Conservation (phyloP, 2,113 vertebrate species). For the Azemiops feae region DNA sequence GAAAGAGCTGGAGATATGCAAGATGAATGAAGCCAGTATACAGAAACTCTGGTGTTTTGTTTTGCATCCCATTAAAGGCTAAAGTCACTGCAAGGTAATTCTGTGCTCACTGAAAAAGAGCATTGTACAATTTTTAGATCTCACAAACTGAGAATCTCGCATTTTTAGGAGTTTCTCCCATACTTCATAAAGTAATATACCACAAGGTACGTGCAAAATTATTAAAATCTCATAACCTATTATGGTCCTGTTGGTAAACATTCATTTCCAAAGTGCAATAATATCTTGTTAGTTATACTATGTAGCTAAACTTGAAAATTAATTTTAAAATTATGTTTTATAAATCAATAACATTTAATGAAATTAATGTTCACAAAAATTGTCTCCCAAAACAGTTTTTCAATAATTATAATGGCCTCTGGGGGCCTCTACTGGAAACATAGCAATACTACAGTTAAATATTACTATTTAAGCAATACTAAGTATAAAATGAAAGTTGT, state of each 20-base stretch:
- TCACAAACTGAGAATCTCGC: neutral
- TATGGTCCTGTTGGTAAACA: neutral
- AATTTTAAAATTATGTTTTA: neutral
- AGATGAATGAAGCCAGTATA: neutral
- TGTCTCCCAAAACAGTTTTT: neutral
- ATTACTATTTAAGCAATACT: neutral
- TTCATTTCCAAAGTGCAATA: neutral
- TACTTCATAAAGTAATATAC: neutral
- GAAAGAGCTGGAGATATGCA: neutral
- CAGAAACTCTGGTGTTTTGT: neutral
- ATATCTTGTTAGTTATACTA: neutral
- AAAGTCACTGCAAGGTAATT: neutral
- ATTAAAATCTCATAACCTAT: neutral
- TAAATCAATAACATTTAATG: neutral
- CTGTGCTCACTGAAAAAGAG: neutral
- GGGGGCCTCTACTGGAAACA: slow-evolving; percentile 90
- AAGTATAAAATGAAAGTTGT: neutral
- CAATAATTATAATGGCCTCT: slow-evolving; percentile 80
- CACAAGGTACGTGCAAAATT: neutral
- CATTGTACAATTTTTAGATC: neutral
- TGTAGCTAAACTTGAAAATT: neutral
- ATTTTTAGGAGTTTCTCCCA: neutral
- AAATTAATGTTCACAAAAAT: neutral
- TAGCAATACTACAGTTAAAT: slow-evolving; percentile 74
- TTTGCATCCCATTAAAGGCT: neutral